Evolutionary conservation across 2,888 invertebrate genomes (phyloP).

Genomic region (Leucophenga montana): DNA sequence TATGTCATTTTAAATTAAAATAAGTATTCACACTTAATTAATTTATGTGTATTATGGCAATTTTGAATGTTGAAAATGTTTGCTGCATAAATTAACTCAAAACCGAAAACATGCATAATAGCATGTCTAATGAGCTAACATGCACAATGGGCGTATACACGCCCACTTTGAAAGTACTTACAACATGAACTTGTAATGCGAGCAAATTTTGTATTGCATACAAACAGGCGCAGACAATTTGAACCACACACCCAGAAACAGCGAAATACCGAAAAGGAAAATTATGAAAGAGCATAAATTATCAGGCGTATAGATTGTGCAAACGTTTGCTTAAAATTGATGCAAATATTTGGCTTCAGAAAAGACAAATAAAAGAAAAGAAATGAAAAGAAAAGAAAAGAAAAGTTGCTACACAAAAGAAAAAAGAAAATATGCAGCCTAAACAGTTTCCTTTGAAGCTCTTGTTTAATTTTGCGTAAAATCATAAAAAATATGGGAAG

Average conservation of each 20-base stretch:
- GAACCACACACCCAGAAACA: no score
- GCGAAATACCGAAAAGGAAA: no score
- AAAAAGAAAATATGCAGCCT: background rate
- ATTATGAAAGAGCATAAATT: background rate
- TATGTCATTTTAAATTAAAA: constrained; percentile 2
- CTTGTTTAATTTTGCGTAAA: constrained; percentile 23
- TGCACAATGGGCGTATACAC: background rate
- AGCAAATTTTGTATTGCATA: constrained; percentile 7
- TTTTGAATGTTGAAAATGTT: background rate
- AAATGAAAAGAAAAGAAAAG: background rate
- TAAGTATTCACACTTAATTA: constrained; percentile 16
- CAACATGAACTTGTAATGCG: no score
- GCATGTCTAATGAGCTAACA: background rate
- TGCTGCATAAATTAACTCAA: background rate
- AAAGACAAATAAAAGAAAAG: constrained; percentile 19
- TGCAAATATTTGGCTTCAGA: background rate
- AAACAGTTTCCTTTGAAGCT: background rate
- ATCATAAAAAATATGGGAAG: background rate
- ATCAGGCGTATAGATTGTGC: background rate
- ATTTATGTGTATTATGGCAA: background rate
- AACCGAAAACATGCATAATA: background rate
- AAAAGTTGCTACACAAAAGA: no score
- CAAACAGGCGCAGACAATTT: no score
- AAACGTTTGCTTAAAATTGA: background rate
- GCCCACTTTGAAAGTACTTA: no score